A percentile compares a stretch with the other conserved stretches of the same genome.
Evolutionary conservation across 64 coral and sea anemone species (phyloP).

Genomic region (Montipora cactus): DNA sequence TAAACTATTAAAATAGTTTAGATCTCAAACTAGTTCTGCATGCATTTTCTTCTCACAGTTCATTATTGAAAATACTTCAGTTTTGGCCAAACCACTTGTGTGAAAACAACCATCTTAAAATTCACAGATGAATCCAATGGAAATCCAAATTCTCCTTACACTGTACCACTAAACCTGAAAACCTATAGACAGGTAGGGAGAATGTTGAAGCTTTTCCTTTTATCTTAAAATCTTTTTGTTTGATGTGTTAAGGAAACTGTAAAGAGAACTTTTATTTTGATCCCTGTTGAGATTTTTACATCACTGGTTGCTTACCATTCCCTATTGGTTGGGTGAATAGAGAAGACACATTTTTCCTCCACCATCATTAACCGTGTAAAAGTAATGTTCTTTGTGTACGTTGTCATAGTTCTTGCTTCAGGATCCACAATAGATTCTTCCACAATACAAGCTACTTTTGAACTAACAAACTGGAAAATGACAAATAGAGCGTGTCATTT

Average conservation of each 20-base stretch:
- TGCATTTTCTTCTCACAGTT: too few species aligned
- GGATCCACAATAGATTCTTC: constrained; percentile 97
- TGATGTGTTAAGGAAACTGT: neutral
- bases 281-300: neutral
- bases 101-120: too few species aligned
- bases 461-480: constrained; percentile 81
- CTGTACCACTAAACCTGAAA: too few species aligned
- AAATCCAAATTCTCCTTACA: too few species aligned
- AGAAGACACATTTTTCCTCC: constrained; percentile 97
- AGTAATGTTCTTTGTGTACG: constrained; percentile 96
- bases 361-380: constrained; percentile 96
- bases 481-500: neutral
- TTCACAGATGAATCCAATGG: too few species aligned
- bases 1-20: too few species aligned
- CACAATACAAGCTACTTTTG: constrained; percentile 88
- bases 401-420: constrained; percentile 87
- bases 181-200: too few species aligned
- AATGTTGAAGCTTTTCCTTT: too few species aligned
- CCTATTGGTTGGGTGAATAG: constrained; percentile 88
- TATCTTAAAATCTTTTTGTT: neutral
- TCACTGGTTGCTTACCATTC: constrained; percentile 70
- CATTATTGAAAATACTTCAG: too few species aligned
- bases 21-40: too few species aligned
- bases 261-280: neutral
- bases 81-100: too few species aligned